Conservation (phyloP, 2,888 invertebrate genomes). For the Erannis defoliaria region DNA sequence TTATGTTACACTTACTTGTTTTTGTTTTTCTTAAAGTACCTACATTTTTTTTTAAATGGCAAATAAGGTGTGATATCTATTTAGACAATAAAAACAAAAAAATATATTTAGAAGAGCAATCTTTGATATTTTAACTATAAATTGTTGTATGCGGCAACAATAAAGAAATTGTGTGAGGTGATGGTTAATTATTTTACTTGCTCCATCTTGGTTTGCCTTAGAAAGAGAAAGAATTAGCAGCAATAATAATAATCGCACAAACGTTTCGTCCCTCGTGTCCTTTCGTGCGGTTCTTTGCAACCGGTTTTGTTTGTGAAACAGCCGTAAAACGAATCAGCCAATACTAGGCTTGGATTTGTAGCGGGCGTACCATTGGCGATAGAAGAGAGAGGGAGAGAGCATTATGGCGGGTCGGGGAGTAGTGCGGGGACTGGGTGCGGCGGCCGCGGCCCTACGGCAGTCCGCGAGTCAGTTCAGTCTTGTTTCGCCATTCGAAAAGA, state of each 20-base stretch:
- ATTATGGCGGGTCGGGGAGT: constrained; percentile 36
- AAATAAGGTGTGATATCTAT: no score
- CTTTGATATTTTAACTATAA: not conserved
- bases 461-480: constrained; percentile 66
- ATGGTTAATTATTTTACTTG: constrained; percentile 46
- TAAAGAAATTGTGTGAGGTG: not conserved
- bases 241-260: constrained; percentile 73
- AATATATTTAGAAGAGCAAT: no score
- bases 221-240: constrained; percentile 65
- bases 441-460: constrained; percentile 60
- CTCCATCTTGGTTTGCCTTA: constrained; percentile 42
- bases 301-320: constrained; percentile 84
- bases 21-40: no score
- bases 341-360: constrained; percentile 59
- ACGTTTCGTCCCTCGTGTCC: constrained; percentile 82
- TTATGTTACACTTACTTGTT: no score
- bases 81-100: no score
- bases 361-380: constrained; percentile 81
- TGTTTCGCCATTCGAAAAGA: constrained; percentile 82
- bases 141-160: not conserved
- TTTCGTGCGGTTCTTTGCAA: constrained; percentile 79
- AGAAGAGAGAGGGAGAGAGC: constrained; percentile 64
- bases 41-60: no score
- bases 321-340: constrained; percentile 74
- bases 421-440: constrained; percentile 73